phyloP scores from a whole-genome alignment of 2,888 invertebrate genomes.

The Eupithecia vulgata region DNA sequence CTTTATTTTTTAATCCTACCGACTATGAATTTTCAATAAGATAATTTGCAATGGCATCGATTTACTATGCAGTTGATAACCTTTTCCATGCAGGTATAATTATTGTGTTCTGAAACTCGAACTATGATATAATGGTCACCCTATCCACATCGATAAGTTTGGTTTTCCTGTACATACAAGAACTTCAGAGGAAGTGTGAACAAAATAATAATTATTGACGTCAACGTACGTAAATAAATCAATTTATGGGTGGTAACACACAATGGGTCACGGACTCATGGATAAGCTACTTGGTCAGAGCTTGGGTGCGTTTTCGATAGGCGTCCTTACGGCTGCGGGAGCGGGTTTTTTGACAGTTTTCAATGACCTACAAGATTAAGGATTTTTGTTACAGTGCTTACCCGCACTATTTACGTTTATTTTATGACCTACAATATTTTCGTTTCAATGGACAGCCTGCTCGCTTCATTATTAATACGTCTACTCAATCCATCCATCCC shows the following conservation, averaged over 20 bases:
- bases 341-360: no score
- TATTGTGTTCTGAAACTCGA: not conserved
- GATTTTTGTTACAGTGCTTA: no score
- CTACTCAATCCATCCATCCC: no score
- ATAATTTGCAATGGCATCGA: not conserved
- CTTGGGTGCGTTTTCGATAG: no score
- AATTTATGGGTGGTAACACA: not conserved
- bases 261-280: not conserved
- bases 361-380: no score
- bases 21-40: not conserved
- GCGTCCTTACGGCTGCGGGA: no score
- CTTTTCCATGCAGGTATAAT: not conserved
- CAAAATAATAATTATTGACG: not conserved
- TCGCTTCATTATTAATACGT: no score
- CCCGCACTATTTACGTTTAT: no score
- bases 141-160: not conserved
- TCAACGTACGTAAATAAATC: not conserved
- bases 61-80: not conserved
- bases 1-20: not conserved
- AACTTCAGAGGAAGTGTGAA: not conserved
- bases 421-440: no score
- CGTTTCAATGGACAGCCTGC: no score
- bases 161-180: not conserved
- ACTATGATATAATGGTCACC: not conserved
- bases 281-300: no score